These are phyloP conservation scores for Pelecanus crispus DNA, from an alignment of 2,113 vertebrate genomes.

Conservation along the genomic window DNA sequence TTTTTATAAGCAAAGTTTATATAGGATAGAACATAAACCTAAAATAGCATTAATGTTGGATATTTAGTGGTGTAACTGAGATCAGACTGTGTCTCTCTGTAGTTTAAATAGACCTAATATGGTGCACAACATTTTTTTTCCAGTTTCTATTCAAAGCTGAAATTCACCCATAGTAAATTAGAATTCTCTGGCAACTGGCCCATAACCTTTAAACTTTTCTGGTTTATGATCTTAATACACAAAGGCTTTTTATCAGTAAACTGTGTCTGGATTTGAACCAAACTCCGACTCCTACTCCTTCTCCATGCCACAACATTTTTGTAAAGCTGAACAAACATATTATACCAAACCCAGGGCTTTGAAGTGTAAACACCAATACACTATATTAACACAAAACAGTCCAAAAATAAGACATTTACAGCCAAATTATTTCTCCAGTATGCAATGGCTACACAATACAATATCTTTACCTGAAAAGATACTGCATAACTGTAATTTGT, in stretches of 20 bases:
- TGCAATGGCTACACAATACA: not conserved
- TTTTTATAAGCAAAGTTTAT: not conserved
- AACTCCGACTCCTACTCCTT: not conserved
- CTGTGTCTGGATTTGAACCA: not conserved
- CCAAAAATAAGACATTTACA: not conserved
- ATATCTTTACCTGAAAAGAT: not conserved
- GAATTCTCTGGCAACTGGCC: not conserved
- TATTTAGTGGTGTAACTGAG: not conserved
- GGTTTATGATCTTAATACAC: slow-evolving; percentile 8
- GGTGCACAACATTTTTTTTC: not conserved
- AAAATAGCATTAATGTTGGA: not conserved
- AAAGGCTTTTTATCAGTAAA: slow-evolving; percentile 43
- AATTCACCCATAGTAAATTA: slow-evolving; percentile 30
- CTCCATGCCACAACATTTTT: slow-evolving; percentile 42
- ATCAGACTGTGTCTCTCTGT: not conserved
- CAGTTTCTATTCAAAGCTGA: not conserved
- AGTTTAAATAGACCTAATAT: not conserved
- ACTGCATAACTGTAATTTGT: not conserved
- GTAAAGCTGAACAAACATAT: slow-evolving; percentile 31
- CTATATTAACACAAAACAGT: not conserved
- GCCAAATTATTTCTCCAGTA: not conserved
- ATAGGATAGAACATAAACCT: not conserved
- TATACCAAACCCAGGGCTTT: not conserved
- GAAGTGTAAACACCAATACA: slow-evolving; percentile 24
- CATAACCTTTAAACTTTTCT: slow-evolving; percentile 48